These are phyloP conservation scores for Sinotaia quadrata DNA, from an alignment of 2,888 invertebrate species.

Conservation along the genomic window DNA sequence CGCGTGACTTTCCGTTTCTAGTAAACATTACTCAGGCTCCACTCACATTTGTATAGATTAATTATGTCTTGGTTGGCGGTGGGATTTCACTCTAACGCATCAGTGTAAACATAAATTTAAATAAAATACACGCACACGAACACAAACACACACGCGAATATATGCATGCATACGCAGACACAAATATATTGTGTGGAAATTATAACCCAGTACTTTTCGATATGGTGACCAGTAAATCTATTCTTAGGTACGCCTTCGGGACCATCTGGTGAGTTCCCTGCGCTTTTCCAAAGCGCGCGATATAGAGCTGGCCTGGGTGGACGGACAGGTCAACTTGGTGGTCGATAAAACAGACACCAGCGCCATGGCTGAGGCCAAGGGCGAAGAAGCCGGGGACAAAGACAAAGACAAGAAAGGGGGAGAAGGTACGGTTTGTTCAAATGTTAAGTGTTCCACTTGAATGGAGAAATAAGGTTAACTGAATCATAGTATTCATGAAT, in stretches of 20 bases:
- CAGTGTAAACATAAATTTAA: too few relatives aligned
- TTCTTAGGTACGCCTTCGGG: slow-evolving; percentile 89
- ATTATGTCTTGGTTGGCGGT: too few relatives aligned
- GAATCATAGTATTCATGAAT: too few relatives aligned
- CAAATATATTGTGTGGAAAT: background rate
- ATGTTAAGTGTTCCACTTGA: too few relatives aligned
- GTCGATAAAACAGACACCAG: slow-evolving; percentile 49
- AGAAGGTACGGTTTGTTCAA: background rate
- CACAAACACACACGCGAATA: background rate
- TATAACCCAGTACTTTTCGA: too few relatives aligned
- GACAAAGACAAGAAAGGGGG: slow-evolving; percentile 15
- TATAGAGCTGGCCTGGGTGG: slow-evolving; percentile 96
- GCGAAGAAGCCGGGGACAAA: slow-evolving; percentile 41
- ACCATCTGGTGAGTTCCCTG: slow-evolving; percentile 89
- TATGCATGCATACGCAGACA: background rate
- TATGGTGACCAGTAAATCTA: too few relatives aligned
- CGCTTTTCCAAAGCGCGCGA: slow-evolving; percentile 88
- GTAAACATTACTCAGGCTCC: too few relatives aligned
- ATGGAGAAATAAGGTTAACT: too few relatives aligned
- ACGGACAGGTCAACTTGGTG: slow-evolving; percentile 75
- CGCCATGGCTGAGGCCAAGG: slow-evolving; percentile 43
- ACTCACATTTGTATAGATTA: too few relatives aligned
- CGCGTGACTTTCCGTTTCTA: too few relatives aligned
- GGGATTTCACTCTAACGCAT: too few relatives aligned
- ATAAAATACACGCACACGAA: background rate